A percentile compares a stretch with the other conserved stretches of the same genome.
These are phyloP conservation scores for Seison nebaliae DNA, from an alignment of 1,140 invertebrate species.

Conservation along the genomic window DNA sequence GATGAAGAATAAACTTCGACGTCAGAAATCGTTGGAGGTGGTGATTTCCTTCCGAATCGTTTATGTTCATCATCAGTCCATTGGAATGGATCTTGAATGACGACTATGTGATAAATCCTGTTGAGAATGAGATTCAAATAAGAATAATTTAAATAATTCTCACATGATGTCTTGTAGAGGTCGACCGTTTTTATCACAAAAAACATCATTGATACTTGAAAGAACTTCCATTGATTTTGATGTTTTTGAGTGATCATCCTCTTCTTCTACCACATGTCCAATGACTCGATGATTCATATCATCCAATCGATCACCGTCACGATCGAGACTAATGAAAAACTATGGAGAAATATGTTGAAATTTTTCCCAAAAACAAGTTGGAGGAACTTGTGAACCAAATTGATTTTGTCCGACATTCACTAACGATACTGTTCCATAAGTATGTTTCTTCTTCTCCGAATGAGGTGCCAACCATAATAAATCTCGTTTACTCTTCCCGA, in stretches of 20 bases:
- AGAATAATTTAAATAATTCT: too few species aligned
- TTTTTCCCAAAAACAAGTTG: constrained; percentile 1
- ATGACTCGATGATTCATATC: constrained; percentile 79
- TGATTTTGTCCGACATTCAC: constrained; percentile 71
- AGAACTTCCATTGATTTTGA: constrained; percentile 53
- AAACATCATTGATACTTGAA: constrained; percentile 60
- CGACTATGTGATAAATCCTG: constrained; percentile 77
- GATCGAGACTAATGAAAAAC: constrained; percentile 75
- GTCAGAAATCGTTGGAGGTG: constrained; percentile 52
- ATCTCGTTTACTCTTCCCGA: constrained; percentile 55
- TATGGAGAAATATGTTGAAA: constrained; percentile 29
- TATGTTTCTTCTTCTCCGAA: constrained; percentile 65
- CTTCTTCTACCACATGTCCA: constrained; percentile 58
- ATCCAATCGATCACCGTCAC: constrained; percentile 67
- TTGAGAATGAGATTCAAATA: too few species aligned
- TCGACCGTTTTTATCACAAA: constrained; percentile 61
- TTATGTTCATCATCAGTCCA: constrained; percentile 44
- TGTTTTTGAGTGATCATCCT: too few species aligned
- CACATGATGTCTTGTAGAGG: constrained; percentile 93
- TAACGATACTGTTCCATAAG: constrained; percentile 63
- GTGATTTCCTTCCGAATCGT: constrained; percentile 37
- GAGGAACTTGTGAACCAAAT: constrained; percentile 48
- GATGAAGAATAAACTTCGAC: constrained; percentile 26
- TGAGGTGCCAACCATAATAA: constrained; percentile 65
- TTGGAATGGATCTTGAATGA: constrained; percentile 79